Conservation (phyloP, 1,140 invertebrate genomes). For the Panagrolaimus sp. region DNA sequence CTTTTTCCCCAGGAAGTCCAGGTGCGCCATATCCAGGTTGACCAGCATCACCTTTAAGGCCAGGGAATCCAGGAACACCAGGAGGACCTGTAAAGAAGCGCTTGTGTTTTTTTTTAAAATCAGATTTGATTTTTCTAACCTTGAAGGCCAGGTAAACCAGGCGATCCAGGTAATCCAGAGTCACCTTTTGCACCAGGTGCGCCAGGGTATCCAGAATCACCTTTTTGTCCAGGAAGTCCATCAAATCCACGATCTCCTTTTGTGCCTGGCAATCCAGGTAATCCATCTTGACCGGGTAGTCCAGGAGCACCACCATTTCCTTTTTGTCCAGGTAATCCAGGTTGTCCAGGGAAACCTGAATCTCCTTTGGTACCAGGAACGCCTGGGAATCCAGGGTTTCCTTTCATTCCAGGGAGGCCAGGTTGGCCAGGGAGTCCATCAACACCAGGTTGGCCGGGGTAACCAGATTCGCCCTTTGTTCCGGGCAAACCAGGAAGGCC, state of each 20-base stretch:
- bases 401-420: slow-evolving; percentile 42
- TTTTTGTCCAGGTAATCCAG: slow-evolving; percentile 35
- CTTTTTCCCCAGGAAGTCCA: slow-evolving; percentile 45
- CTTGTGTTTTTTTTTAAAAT: no score
- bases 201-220: slow-evolving; percentile 57
- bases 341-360: slow-evolving; percentile 10
- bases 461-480: slow-evolving; percentile 25
- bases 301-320: slow-evolving; percentile 31
- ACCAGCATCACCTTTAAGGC: slow-evolving; percentile 45
- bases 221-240: slow-evolving; percentile 60
- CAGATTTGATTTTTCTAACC: neutral
- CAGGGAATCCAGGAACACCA: slow-evolving; percentile 52
- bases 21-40: slow-evolving; percentile 42
- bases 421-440: slow-evolving; percentile 43
- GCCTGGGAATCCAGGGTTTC: slow-evolving; percentile 32
- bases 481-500: slow-evolving; percentile 59
- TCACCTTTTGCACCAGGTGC: slow-evolving; percentile 14
- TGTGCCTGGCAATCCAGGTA: slow-evolving; percentile 62
- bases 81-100: slow-evolving; percentile 55
- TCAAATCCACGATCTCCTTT: slow-evolving; percentile 46
- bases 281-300: slow-evolving; percentile 66
- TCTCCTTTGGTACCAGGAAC: slow-evolving; percentile 33
- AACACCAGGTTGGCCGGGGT: slow-evolving; percentile 34
- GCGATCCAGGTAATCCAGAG: slow-evolving; percentile 21
- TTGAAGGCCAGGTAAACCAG: slow-evolving; percentile 16